Evolutionary conservation across 2,113 vertebrate genomes (phyloP).

Genomic region (human (Homo sapiens)): GRCh38 chr18:22269501-22270000

Average conservation of each 20-base stretch:
- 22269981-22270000: not conserved
- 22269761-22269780: not conserved
- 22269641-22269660: not conserved
- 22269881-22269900: not conserved
- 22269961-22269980: not conserved
- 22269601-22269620: not conserved
- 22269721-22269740: not conserved
- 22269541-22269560: not conserved
- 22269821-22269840: not conserved
- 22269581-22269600: not conserved
- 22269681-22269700: not conserved
- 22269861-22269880: not conserved
- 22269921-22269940: not conserved
- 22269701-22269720: not conserved
- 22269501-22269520: not conserved
- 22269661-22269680: not conserved
- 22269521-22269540: not conserved
- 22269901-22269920: not conserved
- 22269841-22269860: not conserved
- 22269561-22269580: not conserved
- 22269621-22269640: not conserved
- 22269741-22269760: not conserved
- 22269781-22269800: not conserved
- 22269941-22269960: not conserved
- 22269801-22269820: not conserved